Base-by-base conservation (phyloP, 2,113 vertebrate species). In the Sturnus vulgaris region DNA sequence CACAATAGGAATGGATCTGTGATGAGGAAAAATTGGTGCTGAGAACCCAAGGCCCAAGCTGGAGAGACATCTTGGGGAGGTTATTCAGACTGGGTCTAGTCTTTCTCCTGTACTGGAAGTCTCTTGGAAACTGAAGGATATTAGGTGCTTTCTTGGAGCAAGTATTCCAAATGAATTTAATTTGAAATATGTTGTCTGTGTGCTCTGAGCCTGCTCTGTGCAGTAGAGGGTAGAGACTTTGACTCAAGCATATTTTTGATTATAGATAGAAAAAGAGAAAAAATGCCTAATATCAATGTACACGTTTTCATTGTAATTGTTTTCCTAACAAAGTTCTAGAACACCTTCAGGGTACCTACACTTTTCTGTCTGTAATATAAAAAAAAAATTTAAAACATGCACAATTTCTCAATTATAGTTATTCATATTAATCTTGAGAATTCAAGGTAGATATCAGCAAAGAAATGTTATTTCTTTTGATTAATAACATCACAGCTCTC, bases 141-240 rank as follows among this genome's bases (percentile, higher is more conserved):
- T 44, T 53, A n/a, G 14, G 9, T 65, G 2, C 1, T 9, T 65
- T 79, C 24, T 79, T 60, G 11, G 33, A 82, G 8, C 0, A 0
- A 86, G 25, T 80, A 73, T 77, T 83, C 31, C 37, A 86, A 39
- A 69, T 19, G 12, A 69, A 1, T 53, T 82, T 63, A 1, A 18
- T 73, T 69, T 72, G 27, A 69, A 71, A 31, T 20, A 3, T 19
- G 49, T 64, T 47, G 3, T 31, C 52, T 76, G 28, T 65, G 37
- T 30, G 23, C 4, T 63, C 28, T 46, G 18, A 78, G 18, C 4
- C 30, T 59, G 2, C 15, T 71, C 9, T 85, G 13, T 40, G 27
- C 0, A 3, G 33, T 31, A 40, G 35, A 11, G 7, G 7, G 14
- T 7, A 75, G 27, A 69, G 11, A 27, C 19, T 27, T 52, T 44